Percentiles rank a stretch among this genome's conserved stretches.
Conservation (phyloP, 1,140 invertebrate species). For the Eumaeus atala region DNA sequence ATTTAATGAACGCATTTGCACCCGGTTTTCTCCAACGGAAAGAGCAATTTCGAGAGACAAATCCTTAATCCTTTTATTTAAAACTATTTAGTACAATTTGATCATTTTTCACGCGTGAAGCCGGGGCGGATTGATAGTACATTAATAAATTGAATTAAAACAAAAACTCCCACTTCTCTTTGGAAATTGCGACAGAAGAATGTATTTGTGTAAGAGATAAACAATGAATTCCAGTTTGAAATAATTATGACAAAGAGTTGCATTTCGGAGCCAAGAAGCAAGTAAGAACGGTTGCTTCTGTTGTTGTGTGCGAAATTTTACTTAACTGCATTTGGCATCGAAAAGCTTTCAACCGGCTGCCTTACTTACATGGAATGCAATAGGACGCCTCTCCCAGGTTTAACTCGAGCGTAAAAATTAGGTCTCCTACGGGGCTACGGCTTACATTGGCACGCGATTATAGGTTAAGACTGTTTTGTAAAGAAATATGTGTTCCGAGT, state of each 20-base stretch:
- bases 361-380: conserved; percentile 4
- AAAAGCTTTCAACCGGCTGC: conserved; percentile 20
- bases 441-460: conserved; percentile 7
- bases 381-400: conserved; percentile 11
- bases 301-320: conserved; percentile 34
- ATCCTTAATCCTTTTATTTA: too few relatives aligned
- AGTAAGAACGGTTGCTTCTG: conserved; percentile 26
- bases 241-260: conserved; percentile 4
- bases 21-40: too few relatives aligned
- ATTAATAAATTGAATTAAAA: too few relatives aligned
- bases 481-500: background rate
- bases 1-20: too few relatives aligned
- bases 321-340: conserved; percentile 44
- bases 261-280: conserved; percentile 35
- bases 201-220: too few relatives aligned
- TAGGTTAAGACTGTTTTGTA: background rate
- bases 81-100: too few relatives aligned
- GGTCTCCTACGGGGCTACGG: conserved; percentile 15
- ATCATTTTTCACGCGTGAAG: too few relatives aligned
- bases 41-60: too few relatives aligned
- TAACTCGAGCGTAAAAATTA: conserved; percentile 28
- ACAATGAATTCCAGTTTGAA: background rate
- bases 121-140: too few relatives aligned
- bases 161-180: too few relatives aligned
- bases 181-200: too few relatives aligned